Base-by-base conservation (phyloP, 2,797 vertebrate species). In the Hylomyscus alleni region DNA sequence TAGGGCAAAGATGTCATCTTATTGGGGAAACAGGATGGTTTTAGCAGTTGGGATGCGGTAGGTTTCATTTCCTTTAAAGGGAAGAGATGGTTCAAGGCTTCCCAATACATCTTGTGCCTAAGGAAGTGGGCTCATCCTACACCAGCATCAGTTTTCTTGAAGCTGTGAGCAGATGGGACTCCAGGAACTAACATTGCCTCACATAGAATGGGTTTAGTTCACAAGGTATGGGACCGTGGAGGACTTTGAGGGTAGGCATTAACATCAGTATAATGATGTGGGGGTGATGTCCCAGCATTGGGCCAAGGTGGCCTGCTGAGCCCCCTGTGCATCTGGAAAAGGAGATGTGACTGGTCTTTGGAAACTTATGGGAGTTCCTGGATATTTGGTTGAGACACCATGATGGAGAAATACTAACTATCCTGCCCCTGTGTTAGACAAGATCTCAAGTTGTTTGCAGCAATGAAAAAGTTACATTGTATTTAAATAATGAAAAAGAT, bases 391-490 rank as follows among this genome's bases (percentile, higher is more conserved):
- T 86, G 62, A 47, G 40, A 34, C 12, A 62, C 50, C 19, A 75
- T 34, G 8, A 50, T 0, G 72, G 62, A 26, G 76, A 89, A 96
- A 83, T 52, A 65, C 19, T 80, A 82, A 31, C 2, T 10, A 60
- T 82, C 50, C 8, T 92, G 29, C 54, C 47, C 90, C 3, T 56
- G 31, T 47, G 67, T 50, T 29, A 56, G 50, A 78, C 2, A 3
- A 26, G 26, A 75, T 82, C 20, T 93, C 58, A 90, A 85, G 65
- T 34, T 67, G 89, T 91, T 93, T 90, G 11, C 50, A 73, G 54
- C 47, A n/a, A 60, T 44, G 67, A 93, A 95, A 67, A 31, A 69
- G 60, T 31, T n/a, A 47, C 47, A 22, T 90, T 97, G 94, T 95
- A 85, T 17, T 89, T 95, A 37, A 37, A 37, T 72, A 72, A 20